phyloP scores from a whole-genome alignment of 2,888 invertebrate species.

The Dioctria rufipes region DNA sequence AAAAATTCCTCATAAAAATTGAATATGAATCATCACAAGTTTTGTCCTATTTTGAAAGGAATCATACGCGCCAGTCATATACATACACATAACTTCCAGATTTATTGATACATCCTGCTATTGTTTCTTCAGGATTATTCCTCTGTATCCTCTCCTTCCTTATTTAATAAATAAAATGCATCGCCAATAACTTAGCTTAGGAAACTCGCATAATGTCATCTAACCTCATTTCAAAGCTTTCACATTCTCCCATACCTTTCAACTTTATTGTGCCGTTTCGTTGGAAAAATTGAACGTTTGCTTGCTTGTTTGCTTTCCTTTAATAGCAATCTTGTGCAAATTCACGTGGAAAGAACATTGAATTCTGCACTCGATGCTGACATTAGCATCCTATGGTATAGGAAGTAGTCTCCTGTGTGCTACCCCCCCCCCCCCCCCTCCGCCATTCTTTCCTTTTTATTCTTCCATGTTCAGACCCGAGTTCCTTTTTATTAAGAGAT shows the following conservation, averaged over 20 bases:
- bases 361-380: slow-evolving; percentile 47
- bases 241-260: not conserved
- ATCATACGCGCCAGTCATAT: too few species aligned
- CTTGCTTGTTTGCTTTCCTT: slow-evolving; percentile 23
- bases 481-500: slow-evolving; percentile 55
- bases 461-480: not conserved
- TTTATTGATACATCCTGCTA: too few species aligned
- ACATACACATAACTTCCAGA: too few species aligned
- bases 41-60: too few species aligned
- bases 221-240: not conserved
- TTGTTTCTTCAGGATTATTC: too few species aligned
- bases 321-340: slow-evolving; percentile 23
- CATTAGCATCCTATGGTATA: slow-evolving; percentile 40
- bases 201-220: not conserved
- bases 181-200: not conserved
- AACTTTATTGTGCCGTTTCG: not conserved
- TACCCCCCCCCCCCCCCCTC: not conserved
- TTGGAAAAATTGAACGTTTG: slow-evolving; percentile 12
- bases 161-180: too few species aligned
- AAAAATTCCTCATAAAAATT: too few species aligned
- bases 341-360: slow-evolving; percentile 27
- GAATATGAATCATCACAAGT: too few species aligned
- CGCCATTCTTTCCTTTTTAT: not conserved
- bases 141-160: too few species aligned
- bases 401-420: not conserved